phyloP scores from a whole-genome alignment of 2,888 invertebrate species.

The Synanthedon myopaeformis region DNA sequence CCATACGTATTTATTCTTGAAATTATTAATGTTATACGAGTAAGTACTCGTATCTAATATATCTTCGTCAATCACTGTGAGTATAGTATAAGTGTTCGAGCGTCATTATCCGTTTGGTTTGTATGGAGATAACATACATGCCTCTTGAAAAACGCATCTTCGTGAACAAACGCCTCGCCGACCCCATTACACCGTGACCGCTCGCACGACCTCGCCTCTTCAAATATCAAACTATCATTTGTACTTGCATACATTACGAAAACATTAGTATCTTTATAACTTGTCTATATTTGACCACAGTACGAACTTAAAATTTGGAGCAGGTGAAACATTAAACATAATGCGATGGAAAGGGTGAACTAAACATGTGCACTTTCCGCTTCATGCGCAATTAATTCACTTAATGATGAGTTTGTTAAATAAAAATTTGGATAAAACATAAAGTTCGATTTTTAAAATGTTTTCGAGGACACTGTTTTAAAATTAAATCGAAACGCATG shows the following conservation, averaged over 20 bases:
- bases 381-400: background rate
- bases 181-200: constrained; percentile 3
- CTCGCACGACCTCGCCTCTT: constrained; percentile 16
- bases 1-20: no score
- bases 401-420: background rate
- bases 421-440: no score
- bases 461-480: no score
- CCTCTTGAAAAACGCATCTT: constrained; percentile 10
- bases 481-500: no score
- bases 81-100: constrained; percentile 18
- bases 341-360: background rate
- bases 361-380: background rate
- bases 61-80: constrained; percentile 30
- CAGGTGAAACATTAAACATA: background rate
- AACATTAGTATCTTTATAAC: background rate
- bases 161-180: background rate
- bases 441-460: no score
- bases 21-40: no score
- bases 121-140: constrained; percentile 8
- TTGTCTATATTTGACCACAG: no score
- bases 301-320: background rate
- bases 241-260: constrained; percentile 1
- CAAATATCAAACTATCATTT: constrained; percentile 11
- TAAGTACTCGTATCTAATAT: constrained; percentile 19
- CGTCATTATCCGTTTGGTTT: constrained; percentile 26